Base-by-base conservation (phyloP, 2,797 vertebrate species). In the Tapera naevia region DNA sequence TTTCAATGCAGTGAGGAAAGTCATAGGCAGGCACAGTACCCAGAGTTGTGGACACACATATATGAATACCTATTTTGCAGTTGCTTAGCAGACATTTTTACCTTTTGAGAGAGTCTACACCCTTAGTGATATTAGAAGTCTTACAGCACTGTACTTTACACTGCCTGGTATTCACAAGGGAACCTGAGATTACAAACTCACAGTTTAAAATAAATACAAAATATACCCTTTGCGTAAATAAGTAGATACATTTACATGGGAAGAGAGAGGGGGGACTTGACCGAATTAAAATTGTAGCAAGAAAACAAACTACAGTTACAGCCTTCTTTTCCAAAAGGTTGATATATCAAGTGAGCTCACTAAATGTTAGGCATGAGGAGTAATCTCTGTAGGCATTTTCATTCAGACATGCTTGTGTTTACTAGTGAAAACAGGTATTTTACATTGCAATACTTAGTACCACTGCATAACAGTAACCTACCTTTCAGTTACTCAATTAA, bases 151-250 rank as follows among this genome's bases (percentile, higher is more conserved):
- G 37, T n/a, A 84, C 18, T 86, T 86, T 50, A 86, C 12, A 65
- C 19, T 58, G 69, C 46, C 61, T 86, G 79, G 28, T 53, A 88
- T 35, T 74, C 61, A 58, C 69, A 93, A 64, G 27, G 37, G 54
- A 92, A 82, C 69, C 79, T 89, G 53, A 88, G 79, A 85, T 53
- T 71, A 66, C 30, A 82, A 61, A 83, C 3, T 37, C 18, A 61
- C 9, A 54, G 3, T n/a, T 66, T 58, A 45, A 12, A 48, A 84
- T 41, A 80, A 82, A 65, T 7, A 84, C 8, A 74, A 78, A 94
- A 50, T 41, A 53, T 8, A 53, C 22, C 16, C 9, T 71, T 56
- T 39, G 9, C 13, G 21, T 37, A 64, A 76, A 73, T 48, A 39
- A 78, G 46, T 6, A 46, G 46, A 62, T 23, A 56, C 4, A 37